These are phyloP conservation scores for Dicyrtoma fusca DNA, from an alignment of 2,888 invertebrate genomes.

Conservation along the genomic window DNA sequence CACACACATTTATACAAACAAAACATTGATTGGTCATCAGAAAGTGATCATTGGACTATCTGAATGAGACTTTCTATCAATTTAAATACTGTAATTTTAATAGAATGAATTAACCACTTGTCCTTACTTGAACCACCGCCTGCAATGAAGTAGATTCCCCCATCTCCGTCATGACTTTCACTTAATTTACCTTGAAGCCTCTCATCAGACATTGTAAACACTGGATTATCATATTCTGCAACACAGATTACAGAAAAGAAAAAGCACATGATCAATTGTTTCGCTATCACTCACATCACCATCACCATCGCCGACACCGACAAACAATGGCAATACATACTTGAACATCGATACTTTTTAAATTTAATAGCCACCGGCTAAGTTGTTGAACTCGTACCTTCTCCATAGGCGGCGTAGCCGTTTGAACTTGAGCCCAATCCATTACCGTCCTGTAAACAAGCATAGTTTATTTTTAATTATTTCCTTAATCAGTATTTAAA, in stretches of 20 bases:
- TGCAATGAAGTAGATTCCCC: conserved; percentile 82
- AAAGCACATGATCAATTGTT: background rate
- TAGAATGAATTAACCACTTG: background rate
- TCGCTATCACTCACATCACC: background rate
- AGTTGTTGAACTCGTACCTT: conserved; percentile 33
- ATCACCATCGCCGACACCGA: too few species aligned
- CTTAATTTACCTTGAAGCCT: conserved; percentile 45
- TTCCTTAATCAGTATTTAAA: too few species aligned
- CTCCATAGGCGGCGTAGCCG: conserved; percentile 41
- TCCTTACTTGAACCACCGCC: conserved; percentile 78
- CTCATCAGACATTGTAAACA: conserved; percentile 55
- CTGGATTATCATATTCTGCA: conserved; percentile 55
- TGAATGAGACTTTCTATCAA: conserved; percentile 1
- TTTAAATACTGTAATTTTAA: conserved; percentile 1
- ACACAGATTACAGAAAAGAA: conserved; percentile 1
- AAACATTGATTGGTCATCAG: background rate
- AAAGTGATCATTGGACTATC: background rate
- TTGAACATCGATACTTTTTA: background rate
- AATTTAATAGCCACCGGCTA: background rate
- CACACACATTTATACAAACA: background rate
- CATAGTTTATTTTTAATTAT: too few species aligned
- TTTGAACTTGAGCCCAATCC: conserved; percentile 34
- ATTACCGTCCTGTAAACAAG: conserved; percentile 36
- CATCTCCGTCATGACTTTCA: conserved; percentile 67
- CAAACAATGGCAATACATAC: background rate